Evolutionary conservation across 2,113 vertebrate species (phyloP).

Genomic region (Chaetodon auriga): DNA sequence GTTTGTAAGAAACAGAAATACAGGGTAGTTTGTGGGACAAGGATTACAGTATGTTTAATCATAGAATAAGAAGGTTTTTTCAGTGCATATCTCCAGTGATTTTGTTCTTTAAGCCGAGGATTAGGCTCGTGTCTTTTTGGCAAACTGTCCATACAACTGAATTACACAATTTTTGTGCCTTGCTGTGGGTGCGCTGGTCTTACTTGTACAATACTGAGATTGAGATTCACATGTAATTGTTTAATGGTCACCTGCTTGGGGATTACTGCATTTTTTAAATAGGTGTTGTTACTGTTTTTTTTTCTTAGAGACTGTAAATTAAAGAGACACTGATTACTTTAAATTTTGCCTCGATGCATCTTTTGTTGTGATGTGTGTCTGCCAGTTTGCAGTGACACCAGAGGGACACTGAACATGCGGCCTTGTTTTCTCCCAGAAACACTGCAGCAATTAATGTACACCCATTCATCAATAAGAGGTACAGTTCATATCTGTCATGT

Average conservation of each 20-base stretch:
- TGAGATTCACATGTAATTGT: slow-evolving; percentile 52
- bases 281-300: slow-evolving; percentile 55
- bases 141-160: slow-evolving; percentile 9
- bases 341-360: slow-evolving; percentile 7
- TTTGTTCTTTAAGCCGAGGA: neutral
- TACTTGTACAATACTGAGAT: slow-evolving; percentile 52
- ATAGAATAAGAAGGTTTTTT: slow-evolving; percentile 9
- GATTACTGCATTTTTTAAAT: slow-evolving; percentile 57
- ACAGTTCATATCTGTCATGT: neutral
- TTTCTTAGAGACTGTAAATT: slow-evolving; percentile 77
- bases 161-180: slow-evolving; percentile 52
- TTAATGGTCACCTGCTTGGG: slow-evolving; percentile 34
- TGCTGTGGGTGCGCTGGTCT: slow-evolving; percentile 66
- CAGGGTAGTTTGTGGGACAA: neutral
- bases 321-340: slow-evolving; percentile 73
- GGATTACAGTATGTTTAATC: neutral
- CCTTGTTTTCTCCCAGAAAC: neutral
- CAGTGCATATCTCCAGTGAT: neutral
- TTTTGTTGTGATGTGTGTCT: slow-evolving; percentile 15
- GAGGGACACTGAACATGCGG: neutral
- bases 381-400: neutral
- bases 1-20: slow-evolving; percentile 19
- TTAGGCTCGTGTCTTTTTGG: neutral
- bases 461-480: neutral
- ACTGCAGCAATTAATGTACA: neutral